Percentiles rank a stretch among this genome's conserved stretches.
These are phyloP conservation scores for Podarcis cretensis DNA, from an alignment of 2,113 vertebrate genomes.

Conservation along the genomic window DNA sequence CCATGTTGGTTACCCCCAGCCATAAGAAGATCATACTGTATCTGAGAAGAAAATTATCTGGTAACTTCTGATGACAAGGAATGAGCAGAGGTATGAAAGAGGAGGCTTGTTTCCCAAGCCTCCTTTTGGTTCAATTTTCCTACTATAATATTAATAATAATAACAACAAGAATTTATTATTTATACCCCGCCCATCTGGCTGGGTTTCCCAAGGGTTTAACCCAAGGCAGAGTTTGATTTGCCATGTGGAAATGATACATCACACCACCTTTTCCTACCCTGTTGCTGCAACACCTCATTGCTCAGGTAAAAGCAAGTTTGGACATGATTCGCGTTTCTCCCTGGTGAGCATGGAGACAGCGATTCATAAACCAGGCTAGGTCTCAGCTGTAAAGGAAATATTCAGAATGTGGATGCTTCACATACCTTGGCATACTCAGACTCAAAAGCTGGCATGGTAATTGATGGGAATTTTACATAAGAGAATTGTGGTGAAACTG, in stretches of 20 bases:
- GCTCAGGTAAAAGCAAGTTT: slow-evolving; percentile 27
- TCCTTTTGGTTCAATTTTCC: background rate
- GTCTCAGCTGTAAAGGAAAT: background rate
- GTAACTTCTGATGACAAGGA: background rate
- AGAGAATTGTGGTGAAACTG: slow-evolving; percentile 23
- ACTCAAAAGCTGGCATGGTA: background rate
- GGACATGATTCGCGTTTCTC: background rate
- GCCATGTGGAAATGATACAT: background rate
- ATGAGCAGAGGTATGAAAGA: background rate
- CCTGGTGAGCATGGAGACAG: slow-evolving; percentile 37
- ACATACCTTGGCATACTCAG: slow-evolving; percentile 13
- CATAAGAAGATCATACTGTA: background rate
- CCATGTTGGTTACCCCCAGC: background rate
- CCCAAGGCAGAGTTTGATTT: accelerated
- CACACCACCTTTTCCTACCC: background rate
- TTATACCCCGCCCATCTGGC: no score
- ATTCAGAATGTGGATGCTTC: slow-evolving; percentile 5
- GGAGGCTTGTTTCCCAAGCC: background rate
- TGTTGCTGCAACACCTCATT: background rate
- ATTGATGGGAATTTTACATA: slow-evolving; percentile 35
- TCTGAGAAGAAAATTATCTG: background rate
- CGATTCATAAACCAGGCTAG: slow-evolving; percentile 35
- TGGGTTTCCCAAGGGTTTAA: background rate
- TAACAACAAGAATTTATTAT: no score
- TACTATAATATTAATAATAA: background rate